phyloP scores from a whole-genome alignment of 2,797 vertebrate genomes.

The Myotis findleyi region DNA sequence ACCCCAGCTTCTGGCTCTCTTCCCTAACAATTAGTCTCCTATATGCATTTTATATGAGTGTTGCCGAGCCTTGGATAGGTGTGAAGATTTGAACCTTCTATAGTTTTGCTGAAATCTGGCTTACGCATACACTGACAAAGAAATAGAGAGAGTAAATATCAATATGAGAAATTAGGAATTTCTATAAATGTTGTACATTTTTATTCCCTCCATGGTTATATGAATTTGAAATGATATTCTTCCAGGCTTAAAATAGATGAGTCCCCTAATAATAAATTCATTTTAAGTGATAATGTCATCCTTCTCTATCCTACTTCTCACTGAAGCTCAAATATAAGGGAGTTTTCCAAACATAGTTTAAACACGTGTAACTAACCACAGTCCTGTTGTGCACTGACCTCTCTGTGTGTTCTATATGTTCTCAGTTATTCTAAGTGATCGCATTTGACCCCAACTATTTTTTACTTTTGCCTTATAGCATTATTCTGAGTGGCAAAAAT shows the following conservation, averaged over 20 bases:
- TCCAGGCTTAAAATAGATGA: slow-evolving; percentile 20
- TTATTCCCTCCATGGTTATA: not conserved
- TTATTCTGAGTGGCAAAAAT: slow-evolving; percentile 62
- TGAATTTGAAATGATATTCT: slow-evolving; percentile 28
- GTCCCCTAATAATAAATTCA: not conserved
- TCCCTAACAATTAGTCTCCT: slow-evolving; percentile 42
- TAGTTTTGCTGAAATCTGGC: not conserved
- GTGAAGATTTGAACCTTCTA: not conserved
- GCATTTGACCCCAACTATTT: slow-evolving; percentile 30
- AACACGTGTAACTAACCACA: not conserved
- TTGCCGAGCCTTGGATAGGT: not conserved
- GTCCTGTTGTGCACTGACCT: not conserved
- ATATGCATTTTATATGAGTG: slow-evolving; percentile 39
- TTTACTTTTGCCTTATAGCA: slow-evolving; percentile 22
- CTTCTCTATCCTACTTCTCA: not conserved
- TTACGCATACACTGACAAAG: slow-evolving; percentile 8
- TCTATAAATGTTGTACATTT: not conserved
- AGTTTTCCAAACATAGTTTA: slow-evolving; percentile 23
- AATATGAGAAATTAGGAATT: not conserved
- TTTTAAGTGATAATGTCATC: slow-evolving; percentile 18
- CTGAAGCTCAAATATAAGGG: slow-evolving; percentile 28
- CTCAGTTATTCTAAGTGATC: not conserved
- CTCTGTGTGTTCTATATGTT: not conserved
- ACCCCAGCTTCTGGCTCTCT: slow-evolving; percentile 46
- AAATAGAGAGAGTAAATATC: not conserved